These are phyloP conservation scores for Tillus elongatus DNA, from an alignment of 2,888 invertebrate genomes.

Conservation along the genomic window DNA sequence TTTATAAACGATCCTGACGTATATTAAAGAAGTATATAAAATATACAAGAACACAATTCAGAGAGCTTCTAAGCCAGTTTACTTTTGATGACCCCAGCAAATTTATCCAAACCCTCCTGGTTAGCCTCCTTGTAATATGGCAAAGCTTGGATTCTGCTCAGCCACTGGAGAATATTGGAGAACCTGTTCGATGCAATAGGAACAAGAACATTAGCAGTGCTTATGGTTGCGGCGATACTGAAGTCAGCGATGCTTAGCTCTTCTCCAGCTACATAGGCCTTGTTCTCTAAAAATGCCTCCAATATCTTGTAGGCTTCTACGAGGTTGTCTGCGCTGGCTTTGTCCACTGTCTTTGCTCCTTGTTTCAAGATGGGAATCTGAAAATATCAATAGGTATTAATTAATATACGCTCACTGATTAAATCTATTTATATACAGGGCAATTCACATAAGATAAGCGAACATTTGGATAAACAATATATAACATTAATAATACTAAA, in stretches of 20 bases:
- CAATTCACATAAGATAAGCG: too few species aligned
- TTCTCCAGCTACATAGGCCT: conserved; percentile 37
- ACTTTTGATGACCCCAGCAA: conserved; percentile 23
- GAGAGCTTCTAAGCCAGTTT: conserved; percentile 18
- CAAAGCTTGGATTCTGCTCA: conserved; percentile 23
- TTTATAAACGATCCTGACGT: too few species aligned
- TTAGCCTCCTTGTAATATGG: conserved; percentile 26
- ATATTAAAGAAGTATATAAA: too few species aligned
- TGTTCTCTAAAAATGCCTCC: conserved; percentile 35
- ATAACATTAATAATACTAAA: too few species aligned
- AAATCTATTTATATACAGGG: too few species aligned
- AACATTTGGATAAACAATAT: too few species aligned
- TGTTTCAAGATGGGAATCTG: conserved; percentile 29
- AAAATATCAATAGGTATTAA: too few species aligned
- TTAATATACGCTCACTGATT: too few species aligned
- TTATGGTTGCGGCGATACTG: conserved; percentile 40
- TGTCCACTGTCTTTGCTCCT: conserved; percentile 32
- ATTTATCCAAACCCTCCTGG: conserved; percentile 23
- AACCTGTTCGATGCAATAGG: conserved; percentile 36
- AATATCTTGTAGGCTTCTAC: conserved; percentile 38
- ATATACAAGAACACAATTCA: too few species aligned
- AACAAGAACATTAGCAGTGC: conserved; percentile 41
- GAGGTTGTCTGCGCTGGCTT: conserved; percentile 25
- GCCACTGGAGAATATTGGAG: conserved; percentile 31
- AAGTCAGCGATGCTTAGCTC: conserved; percentile 40